A percentile compares a stretch with the other conserved stretches of the same genome.
These are phyloP conservation scores for Rhabdomys dilectus DNA, from an alignment of 2,113 vertebrate genomes.

Conservation along the genomic window DNA sequence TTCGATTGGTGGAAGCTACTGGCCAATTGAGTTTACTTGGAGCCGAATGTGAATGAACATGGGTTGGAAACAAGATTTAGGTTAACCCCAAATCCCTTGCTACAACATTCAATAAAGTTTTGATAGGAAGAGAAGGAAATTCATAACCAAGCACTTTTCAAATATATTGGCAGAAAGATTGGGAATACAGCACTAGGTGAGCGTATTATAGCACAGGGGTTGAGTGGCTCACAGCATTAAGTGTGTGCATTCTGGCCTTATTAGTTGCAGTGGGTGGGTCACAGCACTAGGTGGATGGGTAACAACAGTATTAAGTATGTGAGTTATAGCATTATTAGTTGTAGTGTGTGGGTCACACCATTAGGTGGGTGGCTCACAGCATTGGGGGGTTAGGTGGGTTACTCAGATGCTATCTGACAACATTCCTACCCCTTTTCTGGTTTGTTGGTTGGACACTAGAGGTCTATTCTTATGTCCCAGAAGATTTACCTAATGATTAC, in stretches of 20 bases:
- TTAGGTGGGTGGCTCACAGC: background rate
- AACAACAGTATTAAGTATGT: background rate
- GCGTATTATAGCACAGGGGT: too few relatives aligned
- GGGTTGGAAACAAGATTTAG: background rate
- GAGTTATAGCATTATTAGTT: background rate
- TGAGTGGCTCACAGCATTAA: background rate
- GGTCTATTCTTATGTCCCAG: background rate
- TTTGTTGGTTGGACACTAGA: background rate
- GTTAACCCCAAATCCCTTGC: too few relatives aligned
- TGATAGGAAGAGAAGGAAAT: background rate
- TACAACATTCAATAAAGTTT: background rate
- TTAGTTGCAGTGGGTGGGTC: too few relatives aligned
- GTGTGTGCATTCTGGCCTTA: background rate
- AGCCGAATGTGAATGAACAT: background rate
- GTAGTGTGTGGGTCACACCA: background rate
- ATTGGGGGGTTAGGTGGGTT: background rate
- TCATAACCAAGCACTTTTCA: background rate
- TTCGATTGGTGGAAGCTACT: background rate
- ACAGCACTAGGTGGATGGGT: background rate
- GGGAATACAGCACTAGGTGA: background rate
- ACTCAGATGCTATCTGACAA: too few relatives aligned
- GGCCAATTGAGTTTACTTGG: background rate
- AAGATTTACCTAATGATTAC: background rate
- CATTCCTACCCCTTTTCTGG: too few relatives aligned
- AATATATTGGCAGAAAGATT: background rate